A percentile compares a stretch with the other conserved stretches of the same genome.
These are phyloP conservation scores for Ambastaia sidthimunki DNA, from an alignment of 2,797 vertebrate species.

Conservation along the genomic window DNA sequence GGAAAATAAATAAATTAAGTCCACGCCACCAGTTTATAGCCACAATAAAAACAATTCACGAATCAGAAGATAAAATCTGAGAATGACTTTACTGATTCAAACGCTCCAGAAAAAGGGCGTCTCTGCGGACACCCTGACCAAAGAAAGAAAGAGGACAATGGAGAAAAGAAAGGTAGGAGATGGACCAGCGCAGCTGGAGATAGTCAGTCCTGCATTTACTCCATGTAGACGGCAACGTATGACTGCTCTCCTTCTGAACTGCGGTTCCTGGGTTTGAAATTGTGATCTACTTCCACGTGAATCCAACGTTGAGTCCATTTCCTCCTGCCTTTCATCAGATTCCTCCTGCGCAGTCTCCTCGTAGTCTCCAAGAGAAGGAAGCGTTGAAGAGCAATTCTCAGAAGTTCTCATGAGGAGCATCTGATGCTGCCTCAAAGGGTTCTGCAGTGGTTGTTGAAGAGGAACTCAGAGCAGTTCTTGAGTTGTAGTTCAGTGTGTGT, in stretches of 20 bases:
- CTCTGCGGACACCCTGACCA: slow-evolving; percentile 47
- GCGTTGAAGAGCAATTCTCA: slow-evolving; percentile 34
- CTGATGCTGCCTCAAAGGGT: slow-evolving; percentile 27
- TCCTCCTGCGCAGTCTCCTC: slow-evolving; percentile 37
- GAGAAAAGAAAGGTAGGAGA: slow-evolving; percentile 28
- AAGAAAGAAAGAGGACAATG: slow-evolving; percentile 19
- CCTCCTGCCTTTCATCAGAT: background rate
- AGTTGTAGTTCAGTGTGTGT: slow-evolving; percentile 38
- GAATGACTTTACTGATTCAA: slow-evolving; percentile 55
- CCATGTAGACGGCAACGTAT: slow-evolving; percentile 39
- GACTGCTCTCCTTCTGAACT: slow-evolving; percentile 55
- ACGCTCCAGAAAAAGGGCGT: slow-evolving; percentile 49
- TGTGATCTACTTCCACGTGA: slow-evolving; percentile 13
- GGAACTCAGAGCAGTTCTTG: slow-evolving; percentile 46
- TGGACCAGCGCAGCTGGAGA: slow-evolving; percentile 63
- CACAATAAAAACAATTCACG: slow-evolving; percentile 64
- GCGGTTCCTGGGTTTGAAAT: slow-evolving; percentile 38
- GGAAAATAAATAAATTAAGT: slow-evolving; percentile 81
- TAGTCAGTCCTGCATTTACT: slow-evolving; percentile 71
- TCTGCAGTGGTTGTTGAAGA: slow-evolving; percentile 44
- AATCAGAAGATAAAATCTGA: slow-evolving; percentile 57
- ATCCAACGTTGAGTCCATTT: slow-evolving; percentile 25
- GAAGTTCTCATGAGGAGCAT: slow-evolving; percentile 35
- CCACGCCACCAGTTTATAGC: slow-evolving; percentile 62
- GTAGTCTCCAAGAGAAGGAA: slow-evolving; percentile 43